Percentiles rank a stretch among this genome's conserved stretches.
Evolutionary conservation across 2,797 vertebrate genomes (phyloP).

Genomic region (Prunella strophiata): DNA sequence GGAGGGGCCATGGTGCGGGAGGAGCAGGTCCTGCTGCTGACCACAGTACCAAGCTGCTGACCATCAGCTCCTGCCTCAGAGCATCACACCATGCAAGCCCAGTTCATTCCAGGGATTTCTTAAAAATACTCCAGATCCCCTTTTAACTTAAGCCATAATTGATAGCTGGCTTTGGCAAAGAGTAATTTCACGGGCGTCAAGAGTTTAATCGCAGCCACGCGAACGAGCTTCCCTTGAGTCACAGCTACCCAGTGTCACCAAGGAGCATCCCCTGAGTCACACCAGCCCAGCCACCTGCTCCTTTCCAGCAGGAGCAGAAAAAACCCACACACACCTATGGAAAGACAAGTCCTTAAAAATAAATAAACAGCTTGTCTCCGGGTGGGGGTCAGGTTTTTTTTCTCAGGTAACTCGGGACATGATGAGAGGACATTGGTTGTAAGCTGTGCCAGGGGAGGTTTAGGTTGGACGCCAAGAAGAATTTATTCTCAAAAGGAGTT

Average conservation of each 20-base stretch:
- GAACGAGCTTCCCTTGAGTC: background rate
- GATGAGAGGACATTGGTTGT: rapidly evolving
- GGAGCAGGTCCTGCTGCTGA: background rate
- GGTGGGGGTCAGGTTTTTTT: background rate
- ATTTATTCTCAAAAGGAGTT: background rate
- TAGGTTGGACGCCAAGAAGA: background rate
- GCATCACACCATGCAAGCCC: rapidly evolving
- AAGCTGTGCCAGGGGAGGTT: background rate
- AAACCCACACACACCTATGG: too few species aligned
- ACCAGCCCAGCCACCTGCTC: background rate
- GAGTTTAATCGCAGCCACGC: rapidly evolving
- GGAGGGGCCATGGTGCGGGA: rapidly evolving
- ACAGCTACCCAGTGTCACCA: background rate
- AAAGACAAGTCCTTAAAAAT: background rate
- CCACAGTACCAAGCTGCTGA: rapidly evolving
- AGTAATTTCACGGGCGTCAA: background rate
- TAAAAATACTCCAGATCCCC: background rate
- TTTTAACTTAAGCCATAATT: background rate
- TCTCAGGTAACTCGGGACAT: too few species aligned
- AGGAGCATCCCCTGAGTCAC: background rate
- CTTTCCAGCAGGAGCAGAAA: background rate
- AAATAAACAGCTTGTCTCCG: rapidly evolving
- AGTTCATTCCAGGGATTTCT: rapidly evolving
- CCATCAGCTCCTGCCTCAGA: background rate
- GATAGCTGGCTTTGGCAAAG: background rate